Conservation (phyloP, 2,888 invertebrate species). For the Brachypterus glaber region DNA sequence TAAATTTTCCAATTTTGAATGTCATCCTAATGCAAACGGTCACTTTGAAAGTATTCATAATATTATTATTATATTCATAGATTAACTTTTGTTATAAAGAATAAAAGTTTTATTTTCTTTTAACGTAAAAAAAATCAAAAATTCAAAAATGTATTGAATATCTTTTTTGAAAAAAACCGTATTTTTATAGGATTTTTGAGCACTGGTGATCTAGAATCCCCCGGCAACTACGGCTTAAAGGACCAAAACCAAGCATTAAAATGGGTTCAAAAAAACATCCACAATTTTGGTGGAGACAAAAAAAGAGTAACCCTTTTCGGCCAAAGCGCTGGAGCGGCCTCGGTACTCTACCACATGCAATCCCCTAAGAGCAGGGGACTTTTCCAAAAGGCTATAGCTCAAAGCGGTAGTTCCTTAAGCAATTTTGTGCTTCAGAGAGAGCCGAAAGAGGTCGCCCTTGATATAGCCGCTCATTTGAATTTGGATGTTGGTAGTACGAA, state of each 20-base stretch:
- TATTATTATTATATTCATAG: no score
- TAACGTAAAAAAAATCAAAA: no score
- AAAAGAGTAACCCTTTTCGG: background rate
- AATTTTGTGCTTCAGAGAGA: slow-evolving; percentile 20
- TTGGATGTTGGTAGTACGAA: slow-evolving; percentile 14
- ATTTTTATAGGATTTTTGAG: background rate
- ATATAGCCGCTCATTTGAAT: slow-evolving; percentile 16
- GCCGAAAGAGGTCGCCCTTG: slow-evolving; percentile 14
- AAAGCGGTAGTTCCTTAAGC: slow-evolving; percentile 24
- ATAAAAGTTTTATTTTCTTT: no score
- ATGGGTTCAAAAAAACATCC: background rate
- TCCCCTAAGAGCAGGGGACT: slow-evolving; percentile 18
- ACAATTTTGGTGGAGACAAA: background rate
- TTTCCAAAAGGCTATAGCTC: slow-evolving; percentile 24
- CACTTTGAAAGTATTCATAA: no score
- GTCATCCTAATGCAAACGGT: no score
- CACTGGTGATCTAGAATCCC: background rate
- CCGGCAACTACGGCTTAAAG: slow-evolving; percentile 1
- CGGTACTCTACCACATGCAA: background rate
- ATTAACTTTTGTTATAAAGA: no score
- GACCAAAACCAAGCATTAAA: background rate
- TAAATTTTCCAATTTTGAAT: no score
- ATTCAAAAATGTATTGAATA: no score
- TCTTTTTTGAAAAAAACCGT: no score
- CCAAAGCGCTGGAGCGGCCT: background rate